Base-by-base conservation (phyloP, 2,113 vertebrate genomes). In the Cinclus cinclus region DNA sequence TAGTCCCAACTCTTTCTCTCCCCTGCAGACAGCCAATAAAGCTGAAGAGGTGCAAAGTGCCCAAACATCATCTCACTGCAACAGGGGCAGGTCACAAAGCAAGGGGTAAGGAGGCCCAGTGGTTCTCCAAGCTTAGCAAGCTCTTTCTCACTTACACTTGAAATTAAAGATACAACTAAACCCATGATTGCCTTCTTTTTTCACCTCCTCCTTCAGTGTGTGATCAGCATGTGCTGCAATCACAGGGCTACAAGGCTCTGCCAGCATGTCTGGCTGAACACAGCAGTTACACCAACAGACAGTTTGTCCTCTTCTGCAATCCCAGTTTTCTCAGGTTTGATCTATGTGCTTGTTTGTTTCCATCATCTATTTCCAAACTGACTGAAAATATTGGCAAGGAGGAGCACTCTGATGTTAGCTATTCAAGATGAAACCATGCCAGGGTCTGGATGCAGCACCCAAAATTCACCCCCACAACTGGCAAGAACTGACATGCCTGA, bases 391-490 rank as follows among this genome's bases (percentile, higher is more conserved):
- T 4, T 91, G 75, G 74, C 81, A 79, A 73, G 42, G n/a, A 85
- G 74, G 33, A 83, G 75, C 23, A 60, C 25, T 76, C 19, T 3
- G 89, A 85, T 69, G 78, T 82, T 73, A 90, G 42, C 63, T 84
- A 82, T 44, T 41, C 0, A 0, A 79, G 37, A 87, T 78, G 77
- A 92, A 95, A 87, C 31, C 19, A 53, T 60, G 76, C 77, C 91
- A 96, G 64, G 11, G 60, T 81, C 55, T 90, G 70, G 50, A 95
- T 83, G 68, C 33, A 86, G 73, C 35, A 90, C 63, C 19, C 86
- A 95, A 89, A 96, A 93, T 85, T 94, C 92, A 92, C 80, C 50
- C 83, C 90, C 95, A 90, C 92, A 94, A 58, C 70, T 93, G 92
- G 92, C 94, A 96, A 83, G 63, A 79, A 65, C 33, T 74, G 64